A percentile compares a stretch with the other conserved stretches of the same genome.
phyloP scores from a whole-genome alignment of 2,888 invertebrate species.

The Parochlus steinenii region DNA sequence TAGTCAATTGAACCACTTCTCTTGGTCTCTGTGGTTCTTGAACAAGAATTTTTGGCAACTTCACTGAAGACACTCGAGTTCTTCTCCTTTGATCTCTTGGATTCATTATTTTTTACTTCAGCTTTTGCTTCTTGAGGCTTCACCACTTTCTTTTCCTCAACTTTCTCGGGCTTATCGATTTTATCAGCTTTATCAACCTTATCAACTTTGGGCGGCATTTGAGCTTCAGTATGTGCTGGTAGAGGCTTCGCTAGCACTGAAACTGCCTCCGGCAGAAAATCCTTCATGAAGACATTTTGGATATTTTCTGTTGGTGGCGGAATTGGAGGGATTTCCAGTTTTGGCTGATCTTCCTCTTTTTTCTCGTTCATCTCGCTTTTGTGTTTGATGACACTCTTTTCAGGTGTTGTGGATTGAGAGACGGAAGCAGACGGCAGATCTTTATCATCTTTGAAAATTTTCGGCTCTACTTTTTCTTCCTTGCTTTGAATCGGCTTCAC shows the following conservation, averaged over 20 bases:
- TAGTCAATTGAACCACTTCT: not conserved
- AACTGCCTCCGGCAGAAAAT: not conserved
- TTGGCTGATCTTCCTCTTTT: conserved; percentile 18
- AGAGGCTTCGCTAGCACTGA: no score
- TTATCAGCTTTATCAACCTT: not conserved
- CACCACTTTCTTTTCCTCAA: not conserved
- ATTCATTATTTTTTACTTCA: not conserved
- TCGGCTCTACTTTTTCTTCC: not conserved
- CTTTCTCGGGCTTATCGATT: not conserved
- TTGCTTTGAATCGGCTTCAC: not conserved
- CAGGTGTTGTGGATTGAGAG: not conserved
- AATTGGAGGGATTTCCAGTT: conserved; percentile 15
- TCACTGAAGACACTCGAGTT: conserved; percentile 1
- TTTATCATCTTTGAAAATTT: not conserved
- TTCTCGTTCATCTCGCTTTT: conserved; percentile 9
- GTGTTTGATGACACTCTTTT: conserved; percentile 9
- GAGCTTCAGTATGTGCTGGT: no score
- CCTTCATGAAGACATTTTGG: conserved; percentile 10
- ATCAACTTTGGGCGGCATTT: no score
- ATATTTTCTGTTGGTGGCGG: conserved; percentile 13
- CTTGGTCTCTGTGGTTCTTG: not conserved
- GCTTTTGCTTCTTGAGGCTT: not conserved
- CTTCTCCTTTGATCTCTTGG: conserved; percentile 2
- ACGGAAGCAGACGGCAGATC: not conserved
- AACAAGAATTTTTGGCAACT: not conserved